phyloP scores from a whole-genome alignment of 2,797 vertebrate species.

The Carapus acus region DNA sequence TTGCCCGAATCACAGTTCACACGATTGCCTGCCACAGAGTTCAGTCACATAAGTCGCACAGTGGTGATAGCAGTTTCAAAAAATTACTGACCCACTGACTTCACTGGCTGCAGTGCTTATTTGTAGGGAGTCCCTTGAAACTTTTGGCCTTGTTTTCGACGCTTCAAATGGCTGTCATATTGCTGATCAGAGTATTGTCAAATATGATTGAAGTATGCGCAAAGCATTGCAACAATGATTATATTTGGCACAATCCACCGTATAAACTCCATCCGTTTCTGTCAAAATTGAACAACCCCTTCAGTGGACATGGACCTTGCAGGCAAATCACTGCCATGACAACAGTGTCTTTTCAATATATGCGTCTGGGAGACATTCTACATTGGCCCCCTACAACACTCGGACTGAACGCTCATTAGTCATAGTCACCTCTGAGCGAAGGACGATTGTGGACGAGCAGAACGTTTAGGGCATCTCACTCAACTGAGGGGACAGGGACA shows the following conservation, averaged over 20 bases:
- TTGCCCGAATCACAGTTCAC: too few relatives aligned
- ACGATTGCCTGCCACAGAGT: too few relatives aligned
- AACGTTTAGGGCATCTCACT: constrained; percentile 15
- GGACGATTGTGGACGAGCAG: constrained; percentile 35
- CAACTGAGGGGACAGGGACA: too few relatives aligned
- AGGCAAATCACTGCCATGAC: constrained; percentile 62
- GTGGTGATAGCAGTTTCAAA: too few relatives aligned
- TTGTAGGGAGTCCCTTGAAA: too few relatives aligned
- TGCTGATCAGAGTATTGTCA: constrained; percentile 23
- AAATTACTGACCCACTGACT: too few relatives aligned
- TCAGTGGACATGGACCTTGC: constrained; percentile 63
- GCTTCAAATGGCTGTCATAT: too few relatives aligned
- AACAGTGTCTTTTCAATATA: constrained; percentile 61
- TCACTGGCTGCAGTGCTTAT: too few relatives aligned
- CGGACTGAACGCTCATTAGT: constrained; percentile 69
- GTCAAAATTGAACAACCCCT: constrained; percentile 62
- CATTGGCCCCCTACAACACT: constrained; percentile 57
- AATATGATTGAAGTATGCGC: constrained; percentile 40
- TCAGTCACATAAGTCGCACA: too few relatives aligned
- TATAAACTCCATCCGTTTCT: constrained; percentile 47
- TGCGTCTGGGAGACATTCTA: constrained; percentile 57
- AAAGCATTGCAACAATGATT: constrained; percentile 49
- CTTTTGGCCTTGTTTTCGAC: too few relatives aligned
- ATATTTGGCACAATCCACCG: constrained; percentile 35
- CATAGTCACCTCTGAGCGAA: constrained; percentile 63